phyloP scores from a whole-genome alignment of 2,888 invertebrate genomes.

The Rhingia rostrata region DNA sequence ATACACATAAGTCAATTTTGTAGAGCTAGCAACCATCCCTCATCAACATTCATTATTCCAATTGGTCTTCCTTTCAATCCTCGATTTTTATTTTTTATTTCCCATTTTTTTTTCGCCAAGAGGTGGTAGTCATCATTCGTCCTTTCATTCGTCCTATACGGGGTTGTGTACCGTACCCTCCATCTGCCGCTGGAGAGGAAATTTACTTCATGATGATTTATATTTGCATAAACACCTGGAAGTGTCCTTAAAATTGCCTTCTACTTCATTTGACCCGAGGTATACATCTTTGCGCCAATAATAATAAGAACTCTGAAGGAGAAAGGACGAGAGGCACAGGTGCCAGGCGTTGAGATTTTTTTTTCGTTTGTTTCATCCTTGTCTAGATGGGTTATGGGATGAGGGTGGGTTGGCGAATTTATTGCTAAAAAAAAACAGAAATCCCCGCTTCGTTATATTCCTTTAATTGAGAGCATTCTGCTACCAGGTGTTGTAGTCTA shows the following conservation, averaged over 20 bases:
- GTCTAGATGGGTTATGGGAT: too few relatives aligned
- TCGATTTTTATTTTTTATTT: slow-evolving; percentile 12
- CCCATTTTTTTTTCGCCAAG: slow-evolving; percentile 12
- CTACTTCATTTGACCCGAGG: slow-evolving; percentile 42
- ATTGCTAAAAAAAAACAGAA: too few relatives aligned
- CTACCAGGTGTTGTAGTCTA: too few relatives aligned
- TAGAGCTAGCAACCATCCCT: neutral
- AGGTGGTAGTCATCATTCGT: neutral
- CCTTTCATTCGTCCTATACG: neutral
- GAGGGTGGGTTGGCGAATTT: too few relatives aligned
- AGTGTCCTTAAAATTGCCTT: slow-evolving; percentile 52
- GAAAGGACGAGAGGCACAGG: neutral
- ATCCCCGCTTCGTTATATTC: too few relatives aligned
- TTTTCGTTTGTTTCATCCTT: too few relatives aligned
- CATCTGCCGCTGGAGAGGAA: neutral
- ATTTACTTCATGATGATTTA: slow-evolving; percentile 37
- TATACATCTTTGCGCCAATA: neutral
- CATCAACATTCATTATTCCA: slow-evolving; percentile 51
- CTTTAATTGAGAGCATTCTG: too few relatives aligned
- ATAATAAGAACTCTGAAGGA: neutral
- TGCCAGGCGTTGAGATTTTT: neutral
- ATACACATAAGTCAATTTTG: too few relatives aligned
- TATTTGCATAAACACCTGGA: slow-evolving; percentile 66
- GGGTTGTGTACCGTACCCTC: neutral
- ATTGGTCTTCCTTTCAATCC: slow-evolving; percentile 7